A percentile compares a stretch with the other conserved stretches of the same genome.
phyloP scores from a whole-genome alignment of 2,888 invertebrate species.

The Ophion ventricosus region DNA sequence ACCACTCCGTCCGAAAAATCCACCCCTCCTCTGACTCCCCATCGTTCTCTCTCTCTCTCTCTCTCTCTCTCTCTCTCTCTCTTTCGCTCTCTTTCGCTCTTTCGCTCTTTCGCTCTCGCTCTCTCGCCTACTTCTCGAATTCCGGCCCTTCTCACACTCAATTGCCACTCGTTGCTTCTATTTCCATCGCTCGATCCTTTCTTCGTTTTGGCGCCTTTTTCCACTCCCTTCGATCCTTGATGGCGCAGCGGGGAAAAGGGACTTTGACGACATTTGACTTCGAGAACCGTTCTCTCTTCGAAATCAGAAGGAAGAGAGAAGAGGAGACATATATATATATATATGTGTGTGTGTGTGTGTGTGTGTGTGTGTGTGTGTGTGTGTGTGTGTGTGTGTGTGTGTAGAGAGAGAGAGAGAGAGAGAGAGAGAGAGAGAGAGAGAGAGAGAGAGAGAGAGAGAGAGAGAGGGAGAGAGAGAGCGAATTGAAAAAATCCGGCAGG shows the following conservation, averaged over 20 bases:
- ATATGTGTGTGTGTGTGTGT: too few species aligned
- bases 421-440: too few species aligned
- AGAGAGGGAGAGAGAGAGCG: constrained; percentile 34
- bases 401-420: too few species aligned
- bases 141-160: not conserved
- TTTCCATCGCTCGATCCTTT: too few species aligned
- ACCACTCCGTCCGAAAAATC: constrained; percentile 24
- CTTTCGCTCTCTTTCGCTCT: constrained; percentile 26
- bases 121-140: not conserved
- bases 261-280: not conserved
- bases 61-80: not conserved
- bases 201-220: not conserved
- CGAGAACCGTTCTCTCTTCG: not conserved
- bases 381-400: too few species aligned
- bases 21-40: constrained; percentile 13
- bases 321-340: too few species aligned
- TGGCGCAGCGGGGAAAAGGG: too few species aligned
- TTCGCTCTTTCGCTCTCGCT: not conserved
- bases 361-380: too few species aligned
- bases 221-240: too few species aligned
- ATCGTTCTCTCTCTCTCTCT: constrained; percentile 7
- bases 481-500: constrained; percentile 64
- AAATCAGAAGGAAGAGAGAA: not conserved
- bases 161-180: not conserved
- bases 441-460: not conserved